phyloP scores from a whole-genome alignment of 2,888 invertebrate genomes.

The Leptarthrus brevirostris region DNA sequence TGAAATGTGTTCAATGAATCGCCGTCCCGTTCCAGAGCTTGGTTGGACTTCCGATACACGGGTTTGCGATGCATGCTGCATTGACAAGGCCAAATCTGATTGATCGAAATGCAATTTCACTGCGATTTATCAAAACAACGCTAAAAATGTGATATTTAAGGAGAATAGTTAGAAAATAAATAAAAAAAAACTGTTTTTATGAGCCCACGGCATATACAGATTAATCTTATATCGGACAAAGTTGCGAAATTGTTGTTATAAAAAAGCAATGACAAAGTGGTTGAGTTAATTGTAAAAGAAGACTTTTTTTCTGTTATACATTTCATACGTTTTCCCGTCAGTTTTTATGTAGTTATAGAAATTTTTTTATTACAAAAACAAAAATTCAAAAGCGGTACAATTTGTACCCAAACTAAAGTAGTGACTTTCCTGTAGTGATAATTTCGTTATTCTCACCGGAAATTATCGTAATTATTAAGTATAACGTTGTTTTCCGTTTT shows the following conservation, averaged over 20 bases:
- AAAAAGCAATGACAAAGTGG: background rate
- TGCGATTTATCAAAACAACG: slow-evolving; percentile 35
- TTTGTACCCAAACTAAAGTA: too few relatives aligned
- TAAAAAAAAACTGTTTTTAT: slow-evolving; percentile 40
- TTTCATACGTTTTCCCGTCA: too few relatives aligned
- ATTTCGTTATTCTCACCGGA: background rate
- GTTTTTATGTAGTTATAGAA: background rate
- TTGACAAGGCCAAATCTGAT: slow-evolving; percentile 56
- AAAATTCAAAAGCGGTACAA: background rate
- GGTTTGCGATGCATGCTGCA: slow-evolving; percentile 77
- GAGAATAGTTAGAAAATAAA: slow-evolving; percentile 22
- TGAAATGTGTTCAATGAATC: slow-evolving; percentile 68
- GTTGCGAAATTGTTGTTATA: background rate
- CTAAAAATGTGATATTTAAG: slow-evolving; percentile 46
- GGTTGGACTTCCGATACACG: slow-evolving; percentile 81
- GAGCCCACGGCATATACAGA: background rate
- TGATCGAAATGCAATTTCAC: slow-evolving; percentile 35
- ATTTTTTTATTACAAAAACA: background rate
- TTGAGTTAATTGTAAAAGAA: background rate
- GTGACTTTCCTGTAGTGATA: too few relatives aligned
- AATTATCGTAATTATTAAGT: background rate
- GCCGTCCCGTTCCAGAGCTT: slow-evolving; percentile 76
- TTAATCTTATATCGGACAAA: too few relatives aligned
- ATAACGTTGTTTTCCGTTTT: background rate
- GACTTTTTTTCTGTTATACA: background rate